phyloP scores from a whole-genome alignment of 2,797 vertebrate species.

The Enteromius radiatus region DNA sequence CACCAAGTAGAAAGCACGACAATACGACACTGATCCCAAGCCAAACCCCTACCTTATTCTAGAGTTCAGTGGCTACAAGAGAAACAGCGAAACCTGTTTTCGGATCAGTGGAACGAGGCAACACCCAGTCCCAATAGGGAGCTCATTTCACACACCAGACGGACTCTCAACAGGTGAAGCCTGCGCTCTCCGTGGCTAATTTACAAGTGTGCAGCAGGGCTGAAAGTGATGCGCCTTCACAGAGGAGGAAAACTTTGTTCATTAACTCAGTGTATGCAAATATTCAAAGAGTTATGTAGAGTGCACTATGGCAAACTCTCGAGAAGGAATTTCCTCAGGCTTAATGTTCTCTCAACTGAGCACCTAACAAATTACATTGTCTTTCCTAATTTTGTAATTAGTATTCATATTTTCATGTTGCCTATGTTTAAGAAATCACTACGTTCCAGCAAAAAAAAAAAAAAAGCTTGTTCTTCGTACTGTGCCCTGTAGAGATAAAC shows the following conservation, averaged over 20 bases:
- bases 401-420: conserved; percentile 66
- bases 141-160: conserved; percentile 67
- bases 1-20: conserved; percentile 20
- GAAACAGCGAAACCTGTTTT: conserved; percentile 37
- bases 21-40: conserved; percentile 42
- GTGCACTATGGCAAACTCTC: conserved; percentile 25
- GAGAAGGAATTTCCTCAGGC: conserved; percentile 56
- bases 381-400: conserved; percentile 67
- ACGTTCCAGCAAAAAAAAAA: conserved; percentile 42
- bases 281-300: conserved; percentile 57
- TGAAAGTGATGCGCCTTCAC: conserved; percentile 60
- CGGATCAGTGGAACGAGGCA: conserved; percentile 46
- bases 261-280: conserved; percentile 55
- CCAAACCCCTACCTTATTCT: background rate
- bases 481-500: conserved; percentile 49
- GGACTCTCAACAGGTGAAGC: conserved; percentile 65
- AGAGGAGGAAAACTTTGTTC: conserved; percentile 63
- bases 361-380: conserved; percentile 62
- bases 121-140: conserved; percentile 56
- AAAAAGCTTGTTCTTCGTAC: conserved; percentile 36
- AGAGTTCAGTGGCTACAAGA: conserved; percentile 17
- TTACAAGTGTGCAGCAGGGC: conserved; percentile 65
- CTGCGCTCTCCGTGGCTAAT: conserved; percentile 62
- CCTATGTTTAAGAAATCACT: conserved; percentile 55
- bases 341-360: conserved; percentile 60